Evolutionary conservation across 2,797 vertebrate species (phyloP).

Genomic region (Poliocrania exsul): DNA sequence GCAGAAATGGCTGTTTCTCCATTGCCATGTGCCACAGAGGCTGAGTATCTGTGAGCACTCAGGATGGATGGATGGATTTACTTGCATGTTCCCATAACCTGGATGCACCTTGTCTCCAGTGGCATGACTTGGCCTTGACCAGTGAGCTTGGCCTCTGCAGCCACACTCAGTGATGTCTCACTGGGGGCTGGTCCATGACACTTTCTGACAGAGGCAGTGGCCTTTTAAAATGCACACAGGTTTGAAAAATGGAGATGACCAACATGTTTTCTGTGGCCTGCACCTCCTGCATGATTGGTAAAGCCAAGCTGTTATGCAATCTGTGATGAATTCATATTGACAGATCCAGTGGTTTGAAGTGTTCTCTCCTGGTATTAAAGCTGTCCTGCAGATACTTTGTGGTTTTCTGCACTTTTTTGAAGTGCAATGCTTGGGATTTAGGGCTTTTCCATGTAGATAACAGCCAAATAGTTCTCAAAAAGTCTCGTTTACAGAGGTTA

Average conservation of each 20-base stretch:
- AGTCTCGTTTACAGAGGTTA: neutral
- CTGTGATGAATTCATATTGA: neutral
- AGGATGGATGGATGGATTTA: neutral
- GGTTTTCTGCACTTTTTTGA: slow-evolving; percentile 10
- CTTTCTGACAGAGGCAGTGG: neutral
- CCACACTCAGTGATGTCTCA: accelerated
- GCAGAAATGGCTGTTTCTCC: neutral
- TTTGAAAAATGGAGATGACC: neutral
- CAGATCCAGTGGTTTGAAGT: slow-evolving; percentile 5
- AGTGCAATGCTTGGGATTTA: slow-evolving; percentile 13
- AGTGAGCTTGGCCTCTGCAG: neutral
- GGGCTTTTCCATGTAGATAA: slow-evolving; percentile 20
- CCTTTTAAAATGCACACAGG: neutral
- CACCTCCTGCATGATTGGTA: neutral
- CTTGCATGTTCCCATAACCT: neutral
- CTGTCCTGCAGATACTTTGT: neutral
- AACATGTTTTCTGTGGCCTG: neutral
- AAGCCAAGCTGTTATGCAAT: neutral
- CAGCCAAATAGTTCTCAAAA: slow-evolving; percentile 2
- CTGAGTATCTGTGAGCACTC: neutral
- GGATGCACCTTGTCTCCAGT: neutral
- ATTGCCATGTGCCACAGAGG: neutral
- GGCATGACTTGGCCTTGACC: neutral
- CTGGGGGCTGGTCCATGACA: accelerated
- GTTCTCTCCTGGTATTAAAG: neutral